Evolutionary conservation across 2,113 vertebrate species (phyloP).

Genomic region (Triplophysa tibetana): DNA sequence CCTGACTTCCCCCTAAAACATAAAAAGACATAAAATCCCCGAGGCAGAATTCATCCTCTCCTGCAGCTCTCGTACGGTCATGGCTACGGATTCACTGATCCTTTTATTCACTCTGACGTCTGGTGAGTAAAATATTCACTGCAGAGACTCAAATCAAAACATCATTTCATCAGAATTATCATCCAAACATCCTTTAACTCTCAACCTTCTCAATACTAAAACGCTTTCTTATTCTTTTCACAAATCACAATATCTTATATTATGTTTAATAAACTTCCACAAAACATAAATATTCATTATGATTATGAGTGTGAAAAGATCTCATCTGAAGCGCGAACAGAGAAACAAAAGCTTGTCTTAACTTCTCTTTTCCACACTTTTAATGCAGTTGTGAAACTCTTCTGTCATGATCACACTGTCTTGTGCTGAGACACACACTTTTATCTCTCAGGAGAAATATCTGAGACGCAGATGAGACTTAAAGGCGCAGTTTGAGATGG

Average conservation of each 20-base stretch:
- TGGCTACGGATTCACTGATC: neutral
- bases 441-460: neutral
- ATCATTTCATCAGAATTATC: neutral
- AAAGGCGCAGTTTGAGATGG: too few species aligned
- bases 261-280: neutral
- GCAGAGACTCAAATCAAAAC: neutral
- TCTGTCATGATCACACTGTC: neutral
- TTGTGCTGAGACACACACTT: constrained; percentile 16
- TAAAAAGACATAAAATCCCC: constrained; percentile 21
- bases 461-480: too few species aligned
- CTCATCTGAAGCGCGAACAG: neutral
- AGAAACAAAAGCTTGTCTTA: neutral
- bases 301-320: neutral
- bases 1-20: constrained; percentile 20
- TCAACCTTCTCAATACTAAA: neutral
- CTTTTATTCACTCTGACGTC: neutral
- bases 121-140: neutral
- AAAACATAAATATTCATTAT: neutral
- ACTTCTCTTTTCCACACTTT: constrained; percentile 47
- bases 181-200: neutral
- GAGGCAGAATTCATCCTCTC: neutral
- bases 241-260: neutral
- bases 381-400: constrained; percentile 57
- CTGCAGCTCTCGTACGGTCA: neutral
- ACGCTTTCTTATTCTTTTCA: neutral